Base-by-base conservation (phyloP, 1,140 invertebrate species). In the Trichoplusia ni region DNA sequence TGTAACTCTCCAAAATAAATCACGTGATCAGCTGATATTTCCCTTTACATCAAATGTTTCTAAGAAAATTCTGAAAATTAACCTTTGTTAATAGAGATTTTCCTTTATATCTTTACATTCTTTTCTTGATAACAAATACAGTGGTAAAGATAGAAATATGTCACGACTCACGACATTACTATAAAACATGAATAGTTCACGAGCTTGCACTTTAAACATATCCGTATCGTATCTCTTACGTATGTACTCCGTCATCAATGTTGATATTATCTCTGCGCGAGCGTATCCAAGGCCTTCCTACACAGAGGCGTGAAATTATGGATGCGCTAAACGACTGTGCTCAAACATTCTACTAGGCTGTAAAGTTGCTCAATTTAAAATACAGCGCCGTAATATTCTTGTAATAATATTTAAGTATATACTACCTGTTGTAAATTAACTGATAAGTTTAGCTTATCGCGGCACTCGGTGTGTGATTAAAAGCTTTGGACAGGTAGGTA, bases 381-480 rank as follows among this genome's bases (percentile, higher is more conserved):
- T 8, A 38, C 18, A 46, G 56, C 14, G 13, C 19, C 16, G 31
- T 29, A 62, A 29, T 51, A 38, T 2, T 51, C 21, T 62, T 62
- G 46, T 51, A 51, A 62, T 51, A 51, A 42, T 53, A 37, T 51
- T 53, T 53, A 47, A 53, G 47, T 53, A 62, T n/a, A 42, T 21
- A 62, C 46, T 62, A 62, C 35, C 47, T 62, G 47, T 62, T 56
- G 33, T 62, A 58, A 62, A 62, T 67, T 62, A 62, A 67, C 65
- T 67, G 65, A 67, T 67, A 67, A 58, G 21, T 13, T 38, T 53
- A 61, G 14, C 56, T 42, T 66, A 67, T 67, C 59, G 40, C 9
- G 44, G 21, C 54, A 47, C 27, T 53, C 58, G 37, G 44, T 42
- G 49, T 54, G 21, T 62, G 59, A 62, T 67, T 67, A 62, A 67